A percentile compares a stretch with the other conserved stretches of the same genome.
These are phyloP conservation scores for Nothobranchius kuhntae DNA, from an alignment of 2,113 vertebrate genomes.

Conservation along the genomic window DNA sequence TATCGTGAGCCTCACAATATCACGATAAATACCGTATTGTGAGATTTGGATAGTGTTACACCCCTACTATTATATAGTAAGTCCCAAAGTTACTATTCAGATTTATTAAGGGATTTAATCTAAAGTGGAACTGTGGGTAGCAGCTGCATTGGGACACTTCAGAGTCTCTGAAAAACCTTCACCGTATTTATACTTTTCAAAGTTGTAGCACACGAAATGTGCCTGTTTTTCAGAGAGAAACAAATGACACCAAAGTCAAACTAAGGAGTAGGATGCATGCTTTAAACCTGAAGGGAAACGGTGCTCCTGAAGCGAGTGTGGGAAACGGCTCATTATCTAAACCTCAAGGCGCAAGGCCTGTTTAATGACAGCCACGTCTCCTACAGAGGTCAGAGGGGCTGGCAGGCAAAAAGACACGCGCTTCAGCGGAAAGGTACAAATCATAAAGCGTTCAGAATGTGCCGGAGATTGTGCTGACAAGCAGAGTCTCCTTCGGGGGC, in stretches of 20 bases:
- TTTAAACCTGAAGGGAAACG: background rate
- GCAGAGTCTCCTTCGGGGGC: slow-evolving; percentile 45
- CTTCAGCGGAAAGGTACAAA: slow-evolving; percentile 23
- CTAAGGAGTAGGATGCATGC: background rate
- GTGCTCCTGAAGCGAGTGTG: background rate
- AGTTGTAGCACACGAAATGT: no score
- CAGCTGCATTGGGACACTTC: no score
- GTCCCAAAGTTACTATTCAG: no score
- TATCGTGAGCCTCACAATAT: no score
- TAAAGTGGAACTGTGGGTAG: no score
- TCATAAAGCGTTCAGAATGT: slow-evolving; percentile 53
- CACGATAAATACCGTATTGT: no score
- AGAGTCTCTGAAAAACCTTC: no score
- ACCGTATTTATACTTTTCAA: no score
- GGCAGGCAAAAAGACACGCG: slow-evolving; percentile 9
- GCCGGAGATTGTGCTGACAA: slow-evolving; percentile 56
- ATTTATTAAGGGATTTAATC: no score
- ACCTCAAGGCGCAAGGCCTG: slow-evolving; percentile 2
- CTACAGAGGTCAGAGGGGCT: slow-evolving; percentile 24
- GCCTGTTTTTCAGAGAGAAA: no score
- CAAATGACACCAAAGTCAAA: background rate
- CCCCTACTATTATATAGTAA: no score
- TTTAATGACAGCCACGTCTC: slow-evolving; percentile 12
- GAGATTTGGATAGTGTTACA: no score
- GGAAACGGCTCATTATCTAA: slow-evolving; percentile 5